Evolutionary conservation across 1,140 invertebrate species (phyloP).

Genomic region (Drosophila repletoides): DNA sequence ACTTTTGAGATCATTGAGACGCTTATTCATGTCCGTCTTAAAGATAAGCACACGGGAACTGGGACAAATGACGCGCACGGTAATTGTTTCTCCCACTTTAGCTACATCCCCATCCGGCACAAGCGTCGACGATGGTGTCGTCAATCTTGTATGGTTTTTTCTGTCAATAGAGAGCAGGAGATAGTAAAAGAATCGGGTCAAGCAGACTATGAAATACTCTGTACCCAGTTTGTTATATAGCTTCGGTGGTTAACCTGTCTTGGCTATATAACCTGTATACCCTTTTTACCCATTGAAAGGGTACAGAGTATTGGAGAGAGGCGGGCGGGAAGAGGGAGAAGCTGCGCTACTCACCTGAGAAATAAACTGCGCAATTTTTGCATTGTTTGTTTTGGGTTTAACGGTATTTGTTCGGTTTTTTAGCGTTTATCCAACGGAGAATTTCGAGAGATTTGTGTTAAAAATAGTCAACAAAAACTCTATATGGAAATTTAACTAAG

Average conservation of each 20-base stretch:
- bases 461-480: slow-evolving; percentile 16
- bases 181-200: too few species aligned
- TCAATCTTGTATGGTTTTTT: slow-evolving; percentile 43
- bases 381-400: slow-evolving; percentile 58
- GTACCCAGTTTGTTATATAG: neutral
- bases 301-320: too few species aligned
- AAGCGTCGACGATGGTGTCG: slow-evolving; percentile 5
- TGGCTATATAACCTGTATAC: too few species aligned
- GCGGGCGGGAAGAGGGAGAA: too few species aligned
- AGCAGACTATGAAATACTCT: neutral
- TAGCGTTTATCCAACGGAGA: slow-evolving; percentile 48
- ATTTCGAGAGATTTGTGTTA: slow-evolving; percentile 51
- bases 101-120: slow-evolving; percentile 13
- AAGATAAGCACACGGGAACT: slow-evolving; percentile 73
- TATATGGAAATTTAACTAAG: slow-evolving; percentile 23
- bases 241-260: too few species aligned
- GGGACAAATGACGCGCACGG: slow-evolving; percentile 73
- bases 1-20: slow-evolving; percentile 69
- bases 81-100: slow-evolving; percentile 43
- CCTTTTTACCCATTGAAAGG: too few species aligned
- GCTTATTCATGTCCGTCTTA: slow-evolving; percentile 66
- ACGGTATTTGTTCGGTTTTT: neutral
- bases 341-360: slow-evolving; percentile 52
- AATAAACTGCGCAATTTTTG: slow-evolving; percentile 81
- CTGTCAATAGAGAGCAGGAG: too few species aligned